Evolutionary conservation across 2,888 invertebrate species (phyloP).

Genomic region (Cephus pygmeus): DNA sequence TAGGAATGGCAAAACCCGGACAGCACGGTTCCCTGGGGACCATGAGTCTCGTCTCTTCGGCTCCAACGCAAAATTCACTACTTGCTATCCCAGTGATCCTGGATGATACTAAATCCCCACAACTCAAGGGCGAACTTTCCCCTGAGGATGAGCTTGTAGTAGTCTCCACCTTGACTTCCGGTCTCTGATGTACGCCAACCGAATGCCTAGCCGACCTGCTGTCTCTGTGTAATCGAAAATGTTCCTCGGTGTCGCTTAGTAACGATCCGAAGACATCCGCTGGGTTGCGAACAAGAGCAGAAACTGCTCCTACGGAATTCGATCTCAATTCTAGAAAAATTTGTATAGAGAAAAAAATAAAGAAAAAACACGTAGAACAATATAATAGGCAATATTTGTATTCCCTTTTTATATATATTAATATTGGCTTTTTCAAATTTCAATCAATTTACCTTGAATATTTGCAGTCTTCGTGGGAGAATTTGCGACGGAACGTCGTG

Average conservation of each 20-base stretch:
- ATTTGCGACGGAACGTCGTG: conserved; percentile 80
- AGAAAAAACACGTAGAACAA: no score
- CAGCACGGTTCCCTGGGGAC: conserved; percentile 67
- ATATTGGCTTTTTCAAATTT: background rate
- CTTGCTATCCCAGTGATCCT: conserved; percentile 16
- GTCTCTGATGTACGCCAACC: conserved; percentile 32
- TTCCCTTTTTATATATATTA: background rate
- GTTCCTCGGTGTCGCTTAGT: conserved; percentile 70
- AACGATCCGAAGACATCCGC: conserved; percentile 72
- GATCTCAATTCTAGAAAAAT: conserved; percentile 73
- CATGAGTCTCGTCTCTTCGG: conserved; percentile 37
- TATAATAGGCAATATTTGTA: no score
- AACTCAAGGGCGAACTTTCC: conserved; percentile 26
- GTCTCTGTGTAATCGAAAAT: conserved; percentile 70
- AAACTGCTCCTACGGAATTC: conserved; percentile 74
- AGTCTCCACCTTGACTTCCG: conserved; percentile 27
- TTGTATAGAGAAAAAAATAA: no score
- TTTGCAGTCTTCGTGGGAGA: conserved; percentile 74
- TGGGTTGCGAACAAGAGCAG: conserved; percentile 63
- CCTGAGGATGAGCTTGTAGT: conserved; percentile 38
- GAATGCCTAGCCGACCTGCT: conserved; percentile 59
- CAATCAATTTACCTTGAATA: conserved; percentile 51
- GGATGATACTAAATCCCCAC: conserved; percentile 16
- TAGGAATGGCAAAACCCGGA: conserved; percentile 65
- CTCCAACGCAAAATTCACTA: conserved; percentile 28